Evolutionary conservation across 2,113 vertebrate species (phyloP).

Genomic region (Caretta caretta): DNA sequence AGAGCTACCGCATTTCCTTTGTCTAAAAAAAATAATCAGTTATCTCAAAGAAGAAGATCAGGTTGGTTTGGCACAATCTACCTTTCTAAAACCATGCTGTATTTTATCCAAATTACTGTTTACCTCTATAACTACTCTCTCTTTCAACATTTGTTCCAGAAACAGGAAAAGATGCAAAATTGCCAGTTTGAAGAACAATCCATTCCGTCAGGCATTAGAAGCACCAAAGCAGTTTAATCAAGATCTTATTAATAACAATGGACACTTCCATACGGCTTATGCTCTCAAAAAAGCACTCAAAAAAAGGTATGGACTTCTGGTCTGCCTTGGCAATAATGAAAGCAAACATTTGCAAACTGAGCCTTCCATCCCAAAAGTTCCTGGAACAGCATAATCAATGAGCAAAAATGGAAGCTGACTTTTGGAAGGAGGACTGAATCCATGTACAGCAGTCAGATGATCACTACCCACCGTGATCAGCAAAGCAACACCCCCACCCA

Average conservation of each 20-base stretch:
- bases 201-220: neutral
- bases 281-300: neutral
- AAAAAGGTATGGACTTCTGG: neutral
- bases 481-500: neutral
- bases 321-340: neutral
- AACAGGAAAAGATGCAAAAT: neutral
- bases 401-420: neutral
- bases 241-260: neutral
- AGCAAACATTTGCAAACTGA: slow-evolving; percentile 28
- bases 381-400: neutral
- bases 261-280: neutral
- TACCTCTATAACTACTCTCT: too few relatives aligned
- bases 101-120: too few relatives aligned
- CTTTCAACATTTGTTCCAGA: too few relatives aligned
- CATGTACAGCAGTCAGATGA: neutral
- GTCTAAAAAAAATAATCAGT: too few relatives aligned
- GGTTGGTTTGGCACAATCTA: too few relatives aligned
- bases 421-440: neutral
- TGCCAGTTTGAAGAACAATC: neutral
- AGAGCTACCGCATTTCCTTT: too few relatives aligned
- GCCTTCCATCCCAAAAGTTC: slow-evolving; percentile 3
- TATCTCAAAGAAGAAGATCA: too few relatives aligned
- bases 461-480: neutral
- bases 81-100: too few relatives aligned
- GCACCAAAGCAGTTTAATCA: neutral